A percentile compares a stretch with the other conserved stretches of the same genome.
phyloP scores from a whole-genome alignment of 2,113 vertebrate genomes.

The Carassius gibelio region DNA sequence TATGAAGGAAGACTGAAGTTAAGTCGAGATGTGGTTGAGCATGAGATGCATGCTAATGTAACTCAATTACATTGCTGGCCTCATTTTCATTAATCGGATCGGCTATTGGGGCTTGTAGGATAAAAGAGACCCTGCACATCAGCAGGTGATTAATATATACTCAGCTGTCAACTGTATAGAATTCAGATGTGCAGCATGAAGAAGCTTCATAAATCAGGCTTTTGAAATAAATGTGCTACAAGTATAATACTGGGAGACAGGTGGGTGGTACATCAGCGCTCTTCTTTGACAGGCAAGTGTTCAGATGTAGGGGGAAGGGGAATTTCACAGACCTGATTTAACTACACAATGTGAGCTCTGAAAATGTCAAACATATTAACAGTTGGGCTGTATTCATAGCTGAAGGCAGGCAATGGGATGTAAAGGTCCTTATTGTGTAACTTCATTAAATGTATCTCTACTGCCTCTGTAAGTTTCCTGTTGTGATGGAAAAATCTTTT shows the following conservation, averaged over 20 bases:
- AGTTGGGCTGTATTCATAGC: conserved; percentile 6
- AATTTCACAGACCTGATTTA: conserved; percentile 32
- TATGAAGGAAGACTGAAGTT: conserved; percentile 13
- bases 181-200: conserved; percentile 55
- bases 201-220: conserved; percentile 63
- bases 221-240: conserved; percentile 55
- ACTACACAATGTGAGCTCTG: conserved; percentile 12
- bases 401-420: neutral
- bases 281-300: conserved; percentile 50
- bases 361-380: conserved; percentile 28
- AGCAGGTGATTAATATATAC: conserved; percentile 54
- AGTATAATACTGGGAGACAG: conserved; percentile 56
- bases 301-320: conserved; percentile 40
- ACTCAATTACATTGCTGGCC: conserved; percentile 37
- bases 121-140: conserved; percentile 42
- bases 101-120: conserved; percentile 34
- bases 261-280: conserved; percentile 58
- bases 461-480: neutral
- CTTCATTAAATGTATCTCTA: neutral
- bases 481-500: neutral
- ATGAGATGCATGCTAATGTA: conserved; percentile 47
- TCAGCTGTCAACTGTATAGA: conserved; percentile 44
- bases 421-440: neutral
- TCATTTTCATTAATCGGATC: conserved; percentile 39
- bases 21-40: conserved; percentile 15